These are phyloP conservation scores for Biston stratarius DNA, from an alignment of 2,888 invertebrate genomes.

Conservation along the genomic window DNA sequence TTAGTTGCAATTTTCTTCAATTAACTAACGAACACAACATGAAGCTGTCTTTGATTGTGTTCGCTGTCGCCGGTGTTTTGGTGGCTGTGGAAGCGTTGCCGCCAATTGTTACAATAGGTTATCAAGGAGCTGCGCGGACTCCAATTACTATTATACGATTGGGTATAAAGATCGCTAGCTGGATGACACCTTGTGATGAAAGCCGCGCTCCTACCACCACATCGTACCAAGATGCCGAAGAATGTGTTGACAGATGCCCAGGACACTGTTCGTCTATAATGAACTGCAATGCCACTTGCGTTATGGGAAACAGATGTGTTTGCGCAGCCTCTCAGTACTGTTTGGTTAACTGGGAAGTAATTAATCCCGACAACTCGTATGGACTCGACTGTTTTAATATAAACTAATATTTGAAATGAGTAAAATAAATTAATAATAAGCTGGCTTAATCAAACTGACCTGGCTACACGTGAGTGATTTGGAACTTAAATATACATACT, in stretches of 20 bases:
- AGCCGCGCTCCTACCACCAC: not conserved
- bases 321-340: not conserved
- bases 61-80: no score
- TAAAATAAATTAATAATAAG: no score
- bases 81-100: not conserved
- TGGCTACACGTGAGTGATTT: no score
- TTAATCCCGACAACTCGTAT: no score
- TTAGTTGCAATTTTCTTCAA: no score
- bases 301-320: not conserved
- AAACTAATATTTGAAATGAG: no score
- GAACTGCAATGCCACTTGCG: not conserved
- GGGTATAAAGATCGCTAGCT: not conserved
- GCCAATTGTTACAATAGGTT: not conserved
- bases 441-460: no score
- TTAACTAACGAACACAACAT: no score
- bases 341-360: not conserved
- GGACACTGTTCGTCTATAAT: not conserved
- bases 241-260: not conserved
- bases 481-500: no score
- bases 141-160: not conserved
- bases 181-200: not conserved
- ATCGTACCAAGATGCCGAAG: not conserved
- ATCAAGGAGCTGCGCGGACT: not conserved
- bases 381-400: no score
- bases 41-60: no score